phyloP scores from a whole-genome alignment of 2,113 vertebrate genomes.

The Rhombomys opimus region DNA sequence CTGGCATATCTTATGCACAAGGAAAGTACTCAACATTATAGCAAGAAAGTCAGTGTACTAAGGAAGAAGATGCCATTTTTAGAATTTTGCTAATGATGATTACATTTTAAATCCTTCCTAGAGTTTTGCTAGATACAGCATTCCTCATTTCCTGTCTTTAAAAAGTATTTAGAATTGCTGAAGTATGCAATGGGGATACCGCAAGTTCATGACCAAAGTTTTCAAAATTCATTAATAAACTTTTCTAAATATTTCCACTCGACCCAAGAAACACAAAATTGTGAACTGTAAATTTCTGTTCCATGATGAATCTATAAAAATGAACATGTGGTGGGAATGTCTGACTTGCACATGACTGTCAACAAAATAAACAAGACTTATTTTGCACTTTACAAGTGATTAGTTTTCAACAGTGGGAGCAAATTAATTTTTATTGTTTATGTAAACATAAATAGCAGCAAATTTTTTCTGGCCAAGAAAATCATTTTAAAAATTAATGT shows the following conservation, averaged over 20 bases:
- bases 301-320: slow-evolving; percentile 37
- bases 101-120: slow-evolving; percentile 74
- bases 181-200: slow-evolving; percentile 23
- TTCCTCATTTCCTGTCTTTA: slow-evolving; percentile 72
- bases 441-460: slow-evolving; percentile 51
- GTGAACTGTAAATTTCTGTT: slow-evolving; percentile 36
- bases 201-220: slow-evolving; percentile 58
- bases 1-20: slow-evolving; percentile 20
- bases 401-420: slow-evolving; percentile 41
- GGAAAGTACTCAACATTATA: slow-evolving; percentile 42
- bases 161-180: slow-evolving; percentile 51
- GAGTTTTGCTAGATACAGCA: slow-evolving; percentile 70
- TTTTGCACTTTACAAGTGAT: slow-evolving; percentile 38
- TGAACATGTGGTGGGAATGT: slow-evolving; percentile 23
- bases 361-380: slow-evolving; percentile 49
- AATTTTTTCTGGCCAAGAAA: slow-evolving; percentile 13
- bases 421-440: slow-evolving; percentile 47
- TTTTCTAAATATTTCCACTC: slow-evolving; percentile 39
- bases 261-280: slow-evolving; percentile 1
- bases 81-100: slow-evolving; percentile 72
- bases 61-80: slow-evolving; percentile 66
- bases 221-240: slow-evolving; percentile 46
- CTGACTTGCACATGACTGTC: neutral
- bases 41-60: slow-evolving; percentile 58
- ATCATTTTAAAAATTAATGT: slow-evolving; percentile 40